Conservation (phyloP, 2,888 invertebrate genomes). For the Archaeoteleia sp. region DNA sequence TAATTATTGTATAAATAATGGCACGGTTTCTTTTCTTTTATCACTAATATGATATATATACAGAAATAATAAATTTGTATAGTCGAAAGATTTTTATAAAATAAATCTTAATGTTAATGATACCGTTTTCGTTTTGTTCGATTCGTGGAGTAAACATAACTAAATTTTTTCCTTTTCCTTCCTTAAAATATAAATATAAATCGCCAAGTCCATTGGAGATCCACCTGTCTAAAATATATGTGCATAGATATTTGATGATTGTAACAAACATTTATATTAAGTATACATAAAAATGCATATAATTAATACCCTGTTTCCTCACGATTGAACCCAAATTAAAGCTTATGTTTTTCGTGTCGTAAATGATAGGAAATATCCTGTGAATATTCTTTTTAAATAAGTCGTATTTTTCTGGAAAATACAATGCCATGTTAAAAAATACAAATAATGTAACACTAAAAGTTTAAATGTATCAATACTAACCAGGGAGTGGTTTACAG, state of each 20-base stretch:
- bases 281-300: not conserved
- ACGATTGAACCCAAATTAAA: slow-evolving; percentile 76
- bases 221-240: slow-evolving; percentile 74
- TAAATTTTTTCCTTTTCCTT: slow-evolving; percentile 73
- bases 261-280: slow-evolving; percentile 1
- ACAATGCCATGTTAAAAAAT: slow-evolving; percentile 13
- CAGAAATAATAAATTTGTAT: too few relatives aligned
- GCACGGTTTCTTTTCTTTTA: too few relatives aligned
- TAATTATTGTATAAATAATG: too few relatives aligned
- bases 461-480: slow-evolving; percentile 37
- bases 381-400: slow-evolving; percentile 81
- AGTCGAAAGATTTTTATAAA: too few relatives aligned
- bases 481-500: slow-evolving; percentile 81
- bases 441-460: not conserved
- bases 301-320: slow-evolving; percentile 68
- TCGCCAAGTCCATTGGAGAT: slow-evolving; percentile 77
- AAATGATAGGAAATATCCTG: slow-evolving; percentile 80
- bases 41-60: too few relatives aligned
- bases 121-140: too few relatives aligned
- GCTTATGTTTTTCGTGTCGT: slow-evolving; percentile 85
- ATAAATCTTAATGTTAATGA: too few relatives aligned
- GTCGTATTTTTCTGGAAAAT: slow-evolving; percentile 76
- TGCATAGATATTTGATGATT: slow-evolving; percentile 5
- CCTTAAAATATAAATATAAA: slow-evolving; percentile 79
- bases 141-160: slow-evolving; percentile 32